phyloP scores from a whole-genome alignment of 2,888 invertebrate genomes.

The Malacosoma neustria region DNA sequence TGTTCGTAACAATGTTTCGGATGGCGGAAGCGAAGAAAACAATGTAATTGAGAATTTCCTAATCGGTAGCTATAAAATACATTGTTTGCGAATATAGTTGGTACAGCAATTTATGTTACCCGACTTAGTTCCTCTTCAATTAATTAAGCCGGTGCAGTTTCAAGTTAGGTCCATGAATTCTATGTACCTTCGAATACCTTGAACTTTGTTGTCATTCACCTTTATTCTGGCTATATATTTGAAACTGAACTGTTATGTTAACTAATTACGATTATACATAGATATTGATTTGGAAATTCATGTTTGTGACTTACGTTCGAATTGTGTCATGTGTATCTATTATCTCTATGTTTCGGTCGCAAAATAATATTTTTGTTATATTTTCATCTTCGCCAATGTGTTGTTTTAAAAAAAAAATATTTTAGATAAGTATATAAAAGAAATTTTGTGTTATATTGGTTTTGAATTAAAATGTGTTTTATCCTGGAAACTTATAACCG shows the following conservation, averaged over 20 bases:
- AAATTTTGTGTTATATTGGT: slow-evolving; percentile 4
- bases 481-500: slow-evolving; percentile 19
- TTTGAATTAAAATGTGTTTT: slow-evolving; percentile 19
- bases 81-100: not conserved
- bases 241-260: too few relatives aligned
- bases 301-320: too few relatives aligned
- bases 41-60: slow-evolving; percentile 16
- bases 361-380: too few relatives aligned
- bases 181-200: too few relatives aligned
- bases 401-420: not conserved
- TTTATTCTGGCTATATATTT: too few relatives aligned
- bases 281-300: too few relatives aligned
- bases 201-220: too few relatives aligned
- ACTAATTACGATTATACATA: too few relatives aligned
- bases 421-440: not conserved
- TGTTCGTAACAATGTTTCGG: slow-evolving; percentile 10
- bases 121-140: slow-evolving; percentile 27
- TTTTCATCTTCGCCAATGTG: too few relatives aligned
- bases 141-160: slow-evolving; percentile 46
- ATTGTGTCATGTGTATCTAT: too few relatives aligned
- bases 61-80: slow-evolving; percentile 1
- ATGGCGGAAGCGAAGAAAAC: slow-evolving; percentile 25
- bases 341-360: too few relatives aligned
- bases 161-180: too few relatives aligned
- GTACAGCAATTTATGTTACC: slow-evolving; percentile 4